Evolutionary conservation across 1,140 invertebrate genomes (phyloP), one percentile per base, ranked within the genome.

Genomic region (Drosophila ficusphila): DNA sequence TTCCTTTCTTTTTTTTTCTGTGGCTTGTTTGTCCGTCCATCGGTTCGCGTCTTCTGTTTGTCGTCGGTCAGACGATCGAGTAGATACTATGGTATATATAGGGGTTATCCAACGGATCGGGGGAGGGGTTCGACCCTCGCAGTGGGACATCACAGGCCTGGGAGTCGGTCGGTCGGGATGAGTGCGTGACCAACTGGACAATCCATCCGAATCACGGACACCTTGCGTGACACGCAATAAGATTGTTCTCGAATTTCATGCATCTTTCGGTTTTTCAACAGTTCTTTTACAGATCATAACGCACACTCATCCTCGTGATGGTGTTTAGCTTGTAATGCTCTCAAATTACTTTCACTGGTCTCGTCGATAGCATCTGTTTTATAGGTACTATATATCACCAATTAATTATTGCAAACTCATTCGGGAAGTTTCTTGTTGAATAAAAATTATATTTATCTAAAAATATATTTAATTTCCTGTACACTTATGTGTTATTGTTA

Each of bases 21-120:
- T 14, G 47, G 33, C 53, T 46, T 57, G 54, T 57, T 2, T 58
- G 11, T 47, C 57, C n/a, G 9, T 12, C 18, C n/a, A n/a, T n/a
- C n/a, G n/a, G n/a, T n/a, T n/a, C n/a, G n/a, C n/a, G n/a, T 38
- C 61, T 69, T 31, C 25, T 67, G 61, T 68, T 68, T 70, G 67
- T 68, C 51, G 38, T 68, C 36, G 39, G 29, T 69, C 52, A 75
- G 36, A 38, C 46, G 53, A 64, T 60, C 23, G 19, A 25, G 12
- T 14, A 72, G 23, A 58, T 58, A 48, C 41, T 25, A 25, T 44
- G 54, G 54, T 7, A 33, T 33, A 53, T 42, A 19, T n/a, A n/a
- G n/a, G n/a, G 4, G 14, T 27, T 34, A 31, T 31, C 31, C 2
- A 42, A 12, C 7, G 4, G 12, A 33, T 38, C 12, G 7, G 21